phyloP scores from a whole-genome alignment of 2,113 vertebrate genomes.

The Lampris incognitus region DNA sequence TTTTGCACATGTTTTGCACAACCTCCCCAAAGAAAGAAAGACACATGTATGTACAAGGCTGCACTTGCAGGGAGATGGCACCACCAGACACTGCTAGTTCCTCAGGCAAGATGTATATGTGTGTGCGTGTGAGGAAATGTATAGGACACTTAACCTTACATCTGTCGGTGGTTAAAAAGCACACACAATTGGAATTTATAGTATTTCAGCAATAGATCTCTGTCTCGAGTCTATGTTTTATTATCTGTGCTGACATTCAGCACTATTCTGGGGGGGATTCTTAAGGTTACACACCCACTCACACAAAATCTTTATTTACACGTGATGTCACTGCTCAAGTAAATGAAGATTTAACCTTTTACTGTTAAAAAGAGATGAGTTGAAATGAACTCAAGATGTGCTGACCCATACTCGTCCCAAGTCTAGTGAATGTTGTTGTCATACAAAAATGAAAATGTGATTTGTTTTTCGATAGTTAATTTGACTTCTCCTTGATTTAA shows the following conservation, averaged over 20 bases:
- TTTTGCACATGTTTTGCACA: slow-evolving; percentile 25
- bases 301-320: slow-evolving; percentile 26
- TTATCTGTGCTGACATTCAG: not conserved
- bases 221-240: slow-evolving; percentile 14
- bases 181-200: slow-evolving; percentile 12
- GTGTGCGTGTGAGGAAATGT: slow-evolving; percentile 27
- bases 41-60: slow-evolving; percentile 15
- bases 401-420: not conserved
- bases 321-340: slow-evolving; percentile 22
- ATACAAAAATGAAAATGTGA: not conserved
- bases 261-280: not conserved
- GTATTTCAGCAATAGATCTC: slow-evolving; percentile 29
- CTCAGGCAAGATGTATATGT: slow-evolving; percentile 43
- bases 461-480: not conserved
- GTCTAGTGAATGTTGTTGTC: not conserved
- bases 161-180: slow-evolving; percentile 61
- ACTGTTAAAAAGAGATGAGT: slow-evolving; percentile 3
- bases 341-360: slow-evolving; percentile 27
- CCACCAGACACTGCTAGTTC: slow-evolving; percentile 67
- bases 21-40: slow-evolving; percentile 6
- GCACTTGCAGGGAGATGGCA: slow-evolving; percentile 49
- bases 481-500: no score
- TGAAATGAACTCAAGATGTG: slow-evolving; percentile 14
- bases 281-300: slow-evolving; percentile 5
- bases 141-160: slow-evolving; percentile 38